Percentiles rank a stretch among this genome's conserved stretches.
These are phyloP conservation scores for Tipula lateralis DNA, from an alignment of 2,888 invertebrate genomes.

Conservation along the genomic window DNA sequence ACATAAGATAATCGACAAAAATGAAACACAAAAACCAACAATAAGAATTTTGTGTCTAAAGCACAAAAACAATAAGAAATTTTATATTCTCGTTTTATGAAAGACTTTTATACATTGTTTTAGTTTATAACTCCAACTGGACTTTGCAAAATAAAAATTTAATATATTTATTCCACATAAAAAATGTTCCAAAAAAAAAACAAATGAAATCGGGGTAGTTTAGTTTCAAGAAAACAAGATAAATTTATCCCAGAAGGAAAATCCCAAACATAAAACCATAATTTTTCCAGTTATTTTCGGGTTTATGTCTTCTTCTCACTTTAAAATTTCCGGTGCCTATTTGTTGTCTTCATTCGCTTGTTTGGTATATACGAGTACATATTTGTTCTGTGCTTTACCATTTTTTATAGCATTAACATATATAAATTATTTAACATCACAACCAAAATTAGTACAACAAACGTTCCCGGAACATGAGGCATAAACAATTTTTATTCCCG, in stretches of 20 bases:
- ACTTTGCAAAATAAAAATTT: not conserved
- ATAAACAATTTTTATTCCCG: not conserved
- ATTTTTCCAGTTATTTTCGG: not conserved
- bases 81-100: not conserved
- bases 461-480: not conserved
- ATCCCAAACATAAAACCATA: not conserved
- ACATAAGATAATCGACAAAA: too few species aligned
- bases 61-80: not conserved
- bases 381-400: not conserved
- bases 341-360: not conserved
- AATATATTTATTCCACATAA: not conserved
- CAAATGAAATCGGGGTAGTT: too few species aligned
- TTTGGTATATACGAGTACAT: not conserved
- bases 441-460: not conserved
- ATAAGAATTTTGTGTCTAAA: not conserved
- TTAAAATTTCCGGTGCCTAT: not conserved
- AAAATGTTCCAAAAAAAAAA: not conserved
- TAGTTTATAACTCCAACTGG: not conserved
- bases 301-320: not conserved
- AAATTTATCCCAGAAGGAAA: not conserved
- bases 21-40: not conserved
- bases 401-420: not conserved
- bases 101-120: not conserved
- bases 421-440: not conserved
- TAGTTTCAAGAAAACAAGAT: not conserved